phyloP scores from a whole-genome alignment of 2,888 invertebrate genomes.

The Volucella inanis region DNA sequence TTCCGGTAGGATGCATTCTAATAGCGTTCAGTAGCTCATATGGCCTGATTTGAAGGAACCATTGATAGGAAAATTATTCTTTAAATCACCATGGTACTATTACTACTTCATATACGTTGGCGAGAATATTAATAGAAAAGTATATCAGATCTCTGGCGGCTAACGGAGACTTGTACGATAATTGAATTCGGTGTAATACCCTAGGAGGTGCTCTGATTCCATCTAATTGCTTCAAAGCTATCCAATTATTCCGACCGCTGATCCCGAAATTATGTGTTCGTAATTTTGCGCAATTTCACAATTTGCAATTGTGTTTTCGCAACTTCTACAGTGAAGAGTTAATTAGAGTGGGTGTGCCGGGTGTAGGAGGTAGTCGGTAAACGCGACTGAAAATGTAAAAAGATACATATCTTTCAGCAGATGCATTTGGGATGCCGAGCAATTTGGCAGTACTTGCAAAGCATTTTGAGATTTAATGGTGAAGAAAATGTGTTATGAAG shows the following conservation, averaged over 20 bases:
- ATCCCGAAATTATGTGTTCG: constrained; percentile 27
- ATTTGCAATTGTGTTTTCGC: constrained; percentile 1
- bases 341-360: background rate
- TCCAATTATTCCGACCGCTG: constrained; percentile 59
- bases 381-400: background rate
- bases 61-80: constrained; percentile 12
- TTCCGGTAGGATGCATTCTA: constrained; percentile 21
- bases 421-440: background rate
- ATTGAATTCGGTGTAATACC: constrained; percentile 57
- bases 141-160: constrained; percentile 10
- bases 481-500: too few relatives aligned
- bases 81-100: background rate
- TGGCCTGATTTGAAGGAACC: background rate
- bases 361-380: background rate
- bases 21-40: constrained; percentile 19
- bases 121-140: constrained; percentile 5
- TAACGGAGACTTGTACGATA: constrained; percentile 28
- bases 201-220: constrained; percentile 60
- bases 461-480: background rate
- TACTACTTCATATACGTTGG: background rate
- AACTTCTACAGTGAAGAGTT: background rate
- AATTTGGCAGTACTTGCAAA: background rate
- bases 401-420: background rate
- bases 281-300: constrained; percentile 41
- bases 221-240: constrained; percentile 53